These are phyloP conservation scores for Notocelia uddmanniana DNA, from an alignment of 2,888 invertebrate genomes.

Conservation along the genomic window DNA sequence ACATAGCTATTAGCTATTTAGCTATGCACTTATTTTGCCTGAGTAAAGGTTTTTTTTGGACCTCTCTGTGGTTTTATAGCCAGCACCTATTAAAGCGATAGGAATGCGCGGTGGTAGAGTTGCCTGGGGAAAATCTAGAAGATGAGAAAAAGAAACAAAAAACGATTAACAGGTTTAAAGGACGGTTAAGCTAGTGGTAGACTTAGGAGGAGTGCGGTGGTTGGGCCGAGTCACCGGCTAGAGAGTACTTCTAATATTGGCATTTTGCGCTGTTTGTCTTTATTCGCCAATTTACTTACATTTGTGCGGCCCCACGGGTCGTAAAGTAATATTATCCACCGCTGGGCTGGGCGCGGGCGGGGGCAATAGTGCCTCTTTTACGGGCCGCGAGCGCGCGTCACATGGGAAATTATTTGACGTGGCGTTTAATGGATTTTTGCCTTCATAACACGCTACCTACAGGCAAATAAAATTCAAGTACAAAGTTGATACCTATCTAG, in stretches of 20 bases:
- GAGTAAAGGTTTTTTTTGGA: too few relatives aligned
- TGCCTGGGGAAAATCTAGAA: too few relatives aligned
- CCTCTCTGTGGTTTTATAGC: too few relatives aligned
- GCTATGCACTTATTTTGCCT: background rate
- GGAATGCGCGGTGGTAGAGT: too few relatives aligned
- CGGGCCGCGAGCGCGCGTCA: slow-evolving; percentile 84
- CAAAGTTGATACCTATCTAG: slow-evolving; percentile 55
- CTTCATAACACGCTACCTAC: slow-evolving; percentile 84
- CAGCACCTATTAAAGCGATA: too few relatives aligned
- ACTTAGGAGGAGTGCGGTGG: background rate
- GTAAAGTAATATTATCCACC: slow-evolving; percentile 85
- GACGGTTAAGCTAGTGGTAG: background rate
- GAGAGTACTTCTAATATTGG: slow-evolving; percentile 42
- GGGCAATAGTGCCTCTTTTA: slow-evolving; percentile 85
- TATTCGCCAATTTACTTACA: slow-evolving; percentile 85
- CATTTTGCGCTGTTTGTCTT: slow-evolving; percentile 72
- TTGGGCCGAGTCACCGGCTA: slow-evolving; percentile 7
- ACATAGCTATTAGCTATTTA: too few relatives aligned
- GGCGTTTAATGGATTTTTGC: slow-evolving; percentile 86
- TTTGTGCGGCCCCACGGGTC: slow-evolving; percentile 79
- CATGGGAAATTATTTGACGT: slow-evolving; percentile 86
- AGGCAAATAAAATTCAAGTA: slow-evolving; percentile 77
- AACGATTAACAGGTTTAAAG: background rate
- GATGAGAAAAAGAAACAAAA: background rate
- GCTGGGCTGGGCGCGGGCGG: slow-evolving; percentile 82